Conservation (phyloP, 1,140 invertebrate species). For the Dolichoris vasculosae region DNA sequence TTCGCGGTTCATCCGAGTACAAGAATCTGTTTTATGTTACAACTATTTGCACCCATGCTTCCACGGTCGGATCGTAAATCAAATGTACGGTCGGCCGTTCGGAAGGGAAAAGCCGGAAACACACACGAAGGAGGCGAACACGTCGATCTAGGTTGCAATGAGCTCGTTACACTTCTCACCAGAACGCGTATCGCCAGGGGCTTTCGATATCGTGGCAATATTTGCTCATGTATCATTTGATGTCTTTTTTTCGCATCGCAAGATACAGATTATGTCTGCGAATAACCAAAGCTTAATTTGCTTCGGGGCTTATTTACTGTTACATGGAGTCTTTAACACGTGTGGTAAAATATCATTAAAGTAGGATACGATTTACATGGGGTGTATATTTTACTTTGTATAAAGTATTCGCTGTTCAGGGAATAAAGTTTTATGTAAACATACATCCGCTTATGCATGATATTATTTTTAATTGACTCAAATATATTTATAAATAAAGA, state of each 20-base stretch:
- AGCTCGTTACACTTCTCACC: constrained; percentile 22
- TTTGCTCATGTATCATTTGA: background rate
- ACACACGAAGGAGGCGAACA: background rate
- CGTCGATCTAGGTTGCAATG: constrained; percentile 30
- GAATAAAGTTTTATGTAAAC: too few relatives aligned
- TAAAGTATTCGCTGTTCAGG: too few relatives aligned
- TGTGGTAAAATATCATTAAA: background rate
- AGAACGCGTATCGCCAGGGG: too few relatives aligned
- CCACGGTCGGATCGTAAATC: background rate
- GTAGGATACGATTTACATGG: background rate
- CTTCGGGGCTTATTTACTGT: background rate
- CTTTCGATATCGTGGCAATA: too few relatives aligned
- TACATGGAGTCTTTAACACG: background rate
- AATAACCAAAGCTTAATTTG: background rate
- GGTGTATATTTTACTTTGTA: background rate
- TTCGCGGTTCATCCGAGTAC: background rate
- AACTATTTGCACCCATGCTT: background rate
- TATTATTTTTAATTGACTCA: too few relatives aligned
- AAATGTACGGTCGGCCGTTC: background rate
- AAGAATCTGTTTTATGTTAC: background rate
- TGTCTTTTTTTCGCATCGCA: background rate
- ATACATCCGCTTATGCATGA: too few relatives aligned
- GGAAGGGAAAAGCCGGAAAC: constrained; percentile 35
- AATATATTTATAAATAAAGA: too few relatives aligned
- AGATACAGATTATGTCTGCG: background rate